These are phyloP conservation scores for Ophion ventricosus DNA, from an alignment of 2,888 invertebrate species.

Conservation along the genomic window DNA sequence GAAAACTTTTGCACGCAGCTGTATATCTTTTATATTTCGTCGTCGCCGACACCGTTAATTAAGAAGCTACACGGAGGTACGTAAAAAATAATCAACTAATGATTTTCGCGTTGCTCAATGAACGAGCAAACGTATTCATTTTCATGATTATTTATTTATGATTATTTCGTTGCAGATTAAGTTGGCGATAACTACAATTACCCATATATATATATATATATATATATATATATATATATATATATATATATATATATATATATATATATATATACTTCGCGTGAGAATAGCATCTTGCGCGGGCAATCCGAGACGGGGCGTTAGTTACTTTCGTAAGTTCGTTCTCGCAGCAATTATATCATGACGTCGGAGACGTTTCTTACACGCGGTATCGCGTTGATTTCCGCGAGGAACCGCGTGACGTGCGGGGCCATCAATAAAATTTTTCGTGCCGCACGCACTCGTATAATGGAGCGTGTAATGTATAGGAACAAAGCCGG, in stretches of 20 bases:
- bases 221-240: not conserved
- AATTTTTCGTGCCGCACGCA: conserved; percentile 9
- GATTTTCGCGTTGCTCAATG: too few species aligned
- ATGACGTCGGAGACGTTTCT: conserved; percentile 22
- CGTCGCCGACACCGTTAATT: too few species aligned
- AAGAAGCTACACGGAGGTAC: too few species aligned
- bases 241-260: not conserved
- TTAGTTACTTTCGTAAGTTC: conserved; percentile 58
- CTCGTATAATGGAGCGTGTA: not conserved
- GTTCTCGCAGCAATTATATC: conserved; percentile 42
- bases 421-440: not conserved
- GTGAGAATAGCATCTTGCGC: conserved; percentile 50
- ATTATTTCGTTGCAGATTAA: conserved; percentile 9
- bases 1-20: too few species aligned
- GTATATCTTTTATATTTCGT: too few species aligned
- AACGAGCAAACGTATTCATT: not conserved
- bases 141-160: not conserved
- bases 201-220: too few species aligned
- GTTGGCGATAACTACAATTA: conserved; percentile 44
- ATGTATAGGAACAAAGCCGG: not conserved
- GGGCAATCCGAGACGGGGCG: conserved; percentile 39
- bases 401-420: conserved; percentile 5
- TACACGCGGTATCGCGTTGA: conserved; percentile 13
- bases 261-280: conserved; percentile 15
- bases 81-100: too few species aligned